phyloP scores from a whole-genome alignment of 2,797 vertebrate species.

The Garrulus glandarius region DNA sequence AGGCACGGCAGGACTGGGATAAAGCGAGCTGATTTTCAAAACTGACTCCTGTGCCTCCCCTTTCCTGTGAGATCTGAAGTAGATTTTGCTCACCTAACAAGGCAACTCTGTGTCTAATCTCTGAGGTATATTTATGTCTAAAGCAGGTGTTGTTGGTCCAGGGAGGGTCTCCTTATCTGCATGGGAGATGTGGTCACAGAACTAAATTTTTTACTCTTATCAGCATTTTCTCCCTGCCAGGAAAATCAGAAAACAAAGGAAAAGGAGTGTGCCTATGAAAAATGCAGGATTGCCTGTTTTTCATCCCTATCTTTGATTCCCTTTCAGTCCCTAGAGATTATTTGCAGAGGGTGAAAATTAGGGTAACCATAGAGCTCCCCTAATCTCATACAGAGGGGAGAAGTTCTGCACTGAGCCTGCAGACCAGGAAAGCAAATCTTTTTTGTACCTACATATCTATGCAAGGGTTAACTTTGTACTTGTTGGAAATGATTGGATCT shows the following conservation, averaged over 20 bases:
- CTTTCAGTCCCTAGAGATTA: not conserved
- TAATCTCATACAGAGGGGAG: not conserved
- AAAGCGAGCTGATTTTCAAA: not conserved
- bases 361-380: not conserved
- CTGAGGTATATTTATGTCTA: not conserved
- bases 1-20: not conserved
- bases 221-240: not conserved
- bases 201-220: not conserved
- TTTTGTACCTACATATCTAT: not conserved
- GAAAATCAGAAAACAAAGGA: not conserved
- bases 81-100: not conserved
- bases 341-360: not conserved
- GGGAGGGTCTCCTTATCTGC: not conserved
- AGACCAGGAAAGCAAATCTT: not conserved
- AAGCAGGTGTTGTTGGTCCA: not conserved
- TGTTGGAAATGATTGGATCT: not conserved
- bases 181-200: not conserved
- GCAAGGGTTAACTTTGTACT: not conserved
- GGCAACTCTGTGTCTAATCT: not conserved
- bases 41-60: not conserved
- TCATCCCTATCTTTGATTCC: not conserved
- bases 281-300: not conserved
- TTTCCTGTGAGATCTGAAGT: not conserved
- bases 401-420: not conserved
- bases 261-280: not conserved